A percentile compares a stretch with the other conserved stretches of the same genome.
Evolutionary conservation across 2,888 invertebrate species (phyloP).

Genomic region (Hypomecis atomaria): DNA sequence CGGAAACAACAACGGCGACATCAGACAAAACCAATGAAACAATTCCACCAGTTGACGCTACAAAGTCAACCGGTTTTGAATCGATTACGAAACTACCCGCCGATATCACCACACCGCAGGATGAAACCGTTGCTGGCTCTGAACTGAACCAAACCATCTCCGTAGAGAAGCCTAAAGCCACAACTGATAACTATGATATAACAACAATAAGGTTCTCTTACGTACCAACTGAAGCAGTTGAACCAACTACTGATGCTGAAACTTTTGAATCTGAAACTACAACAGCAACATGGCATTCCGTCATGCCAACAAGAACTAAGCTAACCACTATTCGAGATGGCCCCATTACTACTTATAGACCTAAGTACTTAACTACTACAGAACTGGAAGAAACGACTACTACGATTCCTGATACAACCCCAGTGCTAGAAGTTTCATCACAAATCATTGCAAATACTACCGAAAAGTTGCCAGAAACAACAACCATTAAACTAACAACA

Average conservation of each 20-base stretch:
- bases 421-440: slow-evolving; percentile 66
- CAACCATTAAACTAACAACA: slow-evolving; percentile 39
- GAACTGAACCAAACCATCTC: slow-evolving; percentile 58
- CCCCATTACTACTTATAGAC: slow-evolving; percentile 76
- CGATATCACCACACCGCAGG: slow-evolving; percentile 74
- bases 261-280: slow-evolving; percentile 47
- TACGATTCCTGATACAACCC: slow-evolving; percentile 59
- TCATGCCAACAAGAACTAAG: slow-evolving; percentile 61
- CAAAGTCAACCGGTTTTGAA: slow-evolving; percentile 76
- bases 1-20: slow-evolving; percentile 53
- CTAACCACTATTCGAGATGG: slow-evolving; percentile 57
- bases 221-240: slow-evolving; percentile 64
- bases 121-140: slow-evolving; percentile 61
- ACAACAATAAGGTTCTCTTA: slow-evolving; percentile 79
- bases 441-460: slow-evolving; percentile 59
- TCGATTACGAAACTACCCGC: slow-evolving; percentile 80
- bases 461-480: slow-evolving; percentile 45
- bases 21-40: slow-evolving; percentile 54
- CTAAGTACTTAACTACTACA: slow-evolving; percentile 67
- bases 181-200: slow-evolving; percentile 72
- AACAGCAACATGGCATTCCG: slow-evolving; percentile 64
- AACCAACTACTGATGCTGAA: slow-evolving; percentile 49
- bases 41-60: slow-evolving; percentile 65
- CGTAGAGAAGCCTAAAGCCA: slow-evolving; percentile 52
- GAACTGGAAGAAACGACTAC: slow-evolving; percentile 65